A percentile compares a stretch with the other conserved stretches of the same genome.
Conservation (phyloP, 2,888 invertebrate species). For the Drosophila tanythrix region DNA sequence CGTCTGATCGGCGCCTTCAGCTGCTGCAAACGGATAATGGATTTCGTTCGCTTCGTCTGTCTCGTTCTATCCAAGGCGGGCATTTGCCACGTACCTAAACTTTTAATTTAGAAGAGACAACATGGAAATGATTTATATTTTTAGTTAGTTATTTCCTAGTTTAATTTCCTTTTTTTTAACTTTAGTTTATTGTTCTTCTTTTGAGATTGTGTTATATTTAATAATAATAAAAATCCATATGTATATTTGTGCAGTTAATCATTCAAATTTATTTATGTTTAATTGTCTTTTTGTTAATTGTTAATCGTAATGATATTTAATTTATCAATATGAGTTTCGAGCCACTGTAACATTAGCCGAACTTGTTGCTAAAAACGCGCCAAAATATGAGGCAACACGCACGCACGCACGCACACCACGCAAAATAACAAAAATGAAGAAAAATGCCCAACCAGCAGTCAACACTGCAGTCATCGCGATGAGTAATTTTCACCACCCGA, state of each 20-base stretch:
- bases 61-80: not conserved
- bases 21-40: not conserved
- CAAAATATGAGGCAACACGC: constrained; percentile 48
- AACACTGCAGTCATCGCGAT: constrained; percentile 73
- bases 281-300: not conserved
- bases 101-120: too few relatives aligned
- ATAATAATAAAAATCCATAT: not conserved
- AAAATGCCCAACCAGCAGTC: constrained; percentile 70
- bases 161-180: not conserved
- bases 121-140: not conserved
- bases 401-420: constrained; percentile 1
- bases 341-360: constrained; percentile 36
- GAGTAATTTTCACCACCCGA: constrained; percentile 63
- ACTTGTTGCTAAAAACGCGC: constrained; percentile 76
- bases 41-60: not conserved
- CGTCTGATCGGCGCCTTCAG: not conserved
- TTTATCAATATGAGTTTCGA: not conserved
- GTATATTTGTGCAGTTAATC: not conserved
- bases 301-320: not conserved
- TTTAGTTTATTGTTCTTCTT: accelerated
- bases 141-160: not conserved
- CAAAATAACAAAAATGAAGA: constrained; percentile 12
- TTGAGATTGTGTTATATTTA: not conserved
- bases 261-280: not conserved
- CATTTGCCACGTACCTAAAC: not conserved